Evolutionary conservation across 2,113 vertebrate genomes (phyloP), one percentile per base, ranked within the genome.

Genomic region (Buteo buteo): DNA sequence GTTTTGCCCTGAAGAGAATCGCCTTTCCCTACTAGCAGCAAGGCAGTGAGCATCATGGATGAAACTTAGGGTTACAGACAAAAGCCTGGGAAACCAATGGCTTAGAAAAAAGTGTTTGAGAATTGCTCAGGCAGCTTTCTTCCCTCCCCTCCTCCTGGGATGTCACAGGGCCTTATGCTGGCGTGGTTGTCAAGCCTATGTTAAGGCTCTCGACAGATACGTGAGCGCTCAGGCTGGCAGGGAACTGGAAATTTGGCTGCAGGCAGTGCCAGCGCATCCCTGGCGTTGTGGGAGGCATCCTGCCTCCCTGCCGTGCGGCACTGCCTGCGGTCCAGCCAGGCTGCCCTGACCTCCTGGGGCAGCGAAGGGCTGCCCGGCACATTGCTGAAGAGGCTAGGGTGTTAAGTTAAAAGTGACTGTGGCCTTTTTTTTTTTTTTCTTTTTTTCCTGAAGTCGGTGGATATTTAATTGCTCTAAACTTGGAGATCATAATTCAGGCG

Each of bases 31-130:
- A 2, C 45, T 58, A 45, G 32, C 61, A 74, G 40, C 0, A 0
- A 86, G 22, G 36, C 0, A 0, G 9, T 0, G 0, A 69, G 40
- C 52, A 34, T 40, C 1, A 0, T 18, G 28, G 36, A 11, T 78
- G 84, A 84, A 76, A 52, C 71, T 36, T 15, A 50, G 58, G 20
- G 54, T 65, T 90, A 52, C 0, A 6, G 82, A 87, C 49, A 65
- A 79, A 94, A 47, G 29, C 25, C 57, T 79, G 57, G 31, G 47
- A 82, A 94, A 69, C 34, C n/a, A 65, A 3, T 4, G 2, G 34
- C 59, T 93, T 77, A 7, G 65, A 61, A 57, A 54, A 36, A n/a
- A 29, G 20, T 9, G 6, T 34, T 42, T 58, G 25, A 44, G 79
- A 76, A 76, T 79, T 50, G 24, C 25, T 89, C 42, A n/a, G 65